These are phyloP conservation scores for Timandra comae DNA, from an alignment of 2,888 invertebrate species.

Conservation along the genomic window DNA sequence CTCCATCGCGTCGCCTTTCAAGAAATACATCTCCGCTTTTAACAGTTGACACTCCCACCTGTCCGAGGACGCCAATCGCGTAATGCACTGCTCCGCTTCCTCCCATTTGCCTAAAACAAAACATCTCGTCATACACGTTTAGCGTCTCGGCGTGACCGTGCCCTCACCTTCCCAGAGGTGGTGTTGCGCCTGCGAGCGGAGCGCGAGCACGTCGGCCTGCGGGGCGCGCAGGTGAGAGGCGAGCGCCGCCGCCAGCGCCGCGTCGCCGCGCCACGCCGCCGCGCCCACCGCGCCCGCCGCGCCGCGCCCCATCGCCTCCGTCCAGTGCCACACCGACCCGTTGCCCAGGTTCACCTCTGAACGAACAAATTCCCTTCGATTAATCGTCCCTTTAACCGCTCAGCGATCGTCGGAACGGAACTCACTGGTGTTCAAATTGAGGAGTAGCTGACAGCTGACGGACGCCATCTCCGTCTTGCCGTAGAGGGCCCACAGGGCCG, in stretches of 20 bases:
- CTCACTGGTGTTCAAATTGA: slow-evolving; percentile 85
- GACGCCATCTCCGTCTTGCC: slow-evolving; percentile 91
- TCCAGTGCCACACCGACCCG: slow-evolving; percentile 51
- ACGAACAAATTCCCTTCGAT: background rate
- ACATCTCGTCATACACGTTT: too few species aligned
- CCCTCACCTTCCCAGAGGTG: slow-evolving; percentile 29
- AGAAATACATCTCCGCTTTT: slow-evolving; percentile 73
- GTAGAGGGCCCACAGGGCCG: slow-evolving; percentile 91
- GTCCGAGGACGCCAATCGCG: slow-evolving; percentile 81
- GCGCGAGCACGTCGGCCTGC: slow-evolving; percentile 17
- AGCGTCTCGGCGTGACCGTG: too few species aligned
- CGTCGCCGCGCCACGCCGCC: slow-evolving; percentile 57
- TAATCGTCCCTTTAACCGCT: too few species aligned
- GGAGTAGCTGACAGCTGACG: slow-evolving; percentile 85
- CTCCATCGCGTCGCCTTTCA: slow-evolving; percentile 68
- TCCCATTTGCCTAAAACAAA: slow-evolving; percentile 78
- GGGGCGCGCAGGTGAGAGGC: slow-evolving; percentile 30
- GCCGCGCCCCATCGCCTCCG: slow-evolving; percentile 32
- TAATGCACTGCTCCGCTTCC: slow-evolving; percentile 81
- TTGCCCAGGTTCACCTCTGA: slow-evolving; percentile 49
- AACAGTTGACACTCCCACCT: slow-evolving; percentile 80
- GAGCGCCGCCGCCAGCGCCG: slow-evolving; percentile 37
- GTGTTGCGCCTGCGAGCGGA: slow-evolving; percentile 21
- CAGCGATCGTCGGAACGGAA: slow-evolving; percentile 13
- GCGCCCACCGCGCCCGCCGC: slow-evolving; percentile 35